These are phyloP conservation scores for Hetaerina titia DNA, from an alignment of 2,888 invertebrate species.

Conservation along the genomic window DNA sequence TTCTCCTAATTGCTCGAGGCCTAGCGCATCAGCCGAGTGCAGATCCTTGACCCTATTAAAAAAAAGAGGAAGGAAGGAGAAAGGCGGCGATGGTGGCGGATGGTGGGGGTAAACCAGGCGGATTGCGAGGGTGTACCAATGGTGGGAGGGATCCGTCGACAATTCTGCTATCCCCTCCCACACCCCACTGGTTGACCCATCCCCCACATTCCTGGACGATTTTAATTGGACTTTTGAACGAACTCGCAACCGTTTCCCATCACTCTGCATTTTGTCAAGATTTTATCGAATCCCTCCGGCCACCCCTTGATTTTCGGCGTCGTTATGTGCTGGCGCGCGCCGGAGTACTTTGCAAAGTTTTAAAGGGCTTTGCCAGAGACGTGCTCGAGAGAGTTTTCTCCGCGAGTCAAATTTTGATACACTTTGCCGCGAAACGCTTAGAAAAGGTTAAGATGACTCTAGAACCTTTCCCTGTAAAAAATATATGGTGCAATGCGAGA, in stretches of 20 bases:
- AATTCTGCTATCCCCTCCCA: too few relatives aligned
- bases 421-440: too few relatives aligned
- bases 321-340: background rate
- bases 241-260: background rate
- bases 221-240: constrained; percentile 27
- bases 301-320: background rate
- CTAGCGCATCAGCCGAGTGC: background rate
- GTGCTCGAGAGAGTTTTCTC: background rate
- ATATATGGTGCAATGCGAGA: too few relatives aligned
- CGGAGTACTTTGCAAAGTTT: background rate
- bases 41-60: background rate
- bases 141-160: too few relatives aligned
- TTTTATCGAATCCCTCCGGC: background rate
- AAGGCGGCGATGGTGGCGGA: background rate
- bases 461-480: too few relatives aligned
- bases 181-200: too few relatives aligned
- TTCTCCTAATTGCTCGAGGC: constrained; percentile 25
- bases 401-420: background rate
- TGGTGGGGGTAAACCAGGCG: too few relatives aligned
- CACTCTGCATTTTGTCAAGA: constrained; percentile 17
- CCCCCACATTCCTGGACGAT: background rate
- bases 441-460: too few relatives aligned
- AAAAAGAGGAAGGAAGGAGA: background rate
- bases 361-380: background rate
- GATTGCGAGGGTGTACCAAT: too few relatives aligned